Base-by-base conservation (phyloP, 2,888 invertebrate species). In the Busseola fusca region DNA sequence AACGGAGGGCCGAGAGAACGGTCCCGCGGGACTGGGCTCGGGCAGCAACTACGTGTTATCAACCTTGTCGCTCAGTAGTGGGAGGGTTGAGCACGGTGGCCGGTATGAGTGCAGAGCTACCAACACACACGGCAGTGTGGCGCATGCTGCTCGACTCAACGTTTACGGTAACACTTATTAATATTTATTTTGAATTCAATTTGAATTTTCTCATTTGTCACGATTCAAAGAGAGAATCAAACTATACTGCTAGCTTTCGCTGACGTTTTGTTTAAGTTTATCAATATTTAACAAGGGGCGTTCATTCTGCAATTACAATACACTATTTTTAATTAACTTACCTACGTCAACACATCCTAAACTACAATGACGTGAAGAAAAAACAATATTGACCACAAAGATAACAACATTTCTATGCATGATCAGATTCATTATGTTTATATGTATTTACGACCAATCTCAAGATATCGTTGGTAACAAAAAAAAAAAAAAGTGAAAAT, bases 61-160 rank as follows among this genome's bases (percentile, higher is more conserved):
- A 87, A 98, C 98, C 87, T 96, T 98, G 84, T 98, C 98, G 88
- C 96, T 98, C 87, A 97, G 97, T 78, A 97, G 97, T 78, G 97
- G 97, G 10, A 96, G 97, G 48, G 97, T 98, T 37, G 97, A 98
- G 86, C 98, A 98, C 88, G 98, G 98, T 3, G 98, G 98, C 0
- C 96, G 98, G 54, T 98, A 98, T 92, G 97, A 97, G 80, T 98
- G 98, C 89, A 95, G 97, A 59, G 98, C 98, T 1, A 96, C 96
- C 80, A 98, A 98, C 91, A 95, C 96, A 21, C 96, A 97, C 84
- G 98, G 98, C 65, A 96, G 96, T 42, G 96, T 97, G 27, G 96
- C 96, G 62, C 98, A 98, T 92, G 96, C 97, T 65, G 97, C 98
- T 0, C 94, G 98, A 78, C 96, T 98, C 65, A 98, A 98, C 91